Base-by-base conservation (phyloP, 2,888 invertebrate genomes). In the Caprella mutica region DNA sequence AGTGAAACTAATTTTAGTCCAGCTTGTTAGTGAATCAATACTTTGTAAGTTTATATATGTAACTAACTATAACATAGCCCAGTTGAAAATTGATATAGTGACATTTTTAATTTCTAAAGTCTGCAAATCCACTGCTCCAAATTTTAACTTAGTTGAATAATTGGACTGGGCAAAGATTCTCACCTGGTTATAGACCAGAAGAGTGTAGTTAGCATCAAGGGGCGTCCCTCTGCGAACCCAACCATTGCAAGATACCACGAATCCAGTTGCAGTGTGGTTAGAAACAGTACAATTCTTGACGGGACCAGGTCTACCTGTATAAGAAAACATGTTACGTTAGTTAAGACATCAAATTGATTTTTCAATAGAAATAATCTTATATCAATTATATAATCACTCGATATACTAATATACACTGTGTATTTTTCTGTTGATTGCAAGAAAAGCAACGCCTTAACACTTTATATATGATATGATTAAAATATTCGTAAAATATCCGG, bases 191-290 rank as follows among this genome's bases (percentile, higher is more conserved):
- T 56, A 56, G n/a, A 60, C 52, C 17, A 53, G 56, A 9, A 60
- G 48, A 3, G 55, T 55, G 43, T 55, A 61, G 24, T 26, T 43
- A 3, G 55, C 50, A 17, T 58, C 55, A 6, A 55, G 46, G 24
- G 44, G 42, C 23, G 17, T 40, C 40, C 52, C 40, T 6, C 46
- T 52, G 12, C 30, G n/a, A 19, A 46, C 53, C 12, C 54, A 42
- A 1, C 44, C 30, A 1, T 30, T 29, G 39, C 59, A 60, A 1
- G 35, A 38, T 8, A 60, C 59, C 39, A 56, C 38, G 39, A 60
- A 60, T 9, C 59, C 59, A 5, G 59, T 55, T 4, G 59, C 56
- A 4, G 59, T 60, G 56, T 60, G 59, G 50, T 60, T 56, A 35
- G 40, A 40, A 9, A 60, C 59, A 19, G 29, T 53, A 24, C 59